Conservation (phyloP, 2,113 vertebrate genomes). For the Mesembrinibis cayennensis region DNA sequence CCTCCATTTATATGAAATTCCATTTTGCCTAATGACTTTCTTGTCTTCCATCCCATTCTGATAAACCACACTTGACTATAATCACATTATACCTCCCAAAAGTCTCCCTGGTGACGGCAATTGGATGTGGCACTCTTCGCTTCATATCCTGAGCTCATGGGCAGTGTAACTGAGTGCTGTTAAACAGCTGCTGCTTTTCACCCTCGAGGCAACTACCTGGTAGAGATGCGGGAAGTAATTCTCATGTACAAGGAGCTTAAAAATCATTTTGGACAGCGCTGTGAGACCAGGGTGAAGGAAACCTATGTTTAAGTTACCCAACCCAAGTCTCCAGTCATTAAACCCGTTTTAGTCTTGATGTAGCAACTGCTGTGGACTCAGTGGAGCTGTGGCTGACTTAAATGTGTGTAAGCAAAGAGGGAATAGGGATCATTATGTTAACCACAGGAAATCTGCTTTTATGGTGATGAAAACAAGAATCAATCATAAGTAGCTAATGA, state of each 20-base stretch:
- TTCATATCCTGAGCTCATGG: not conserved
- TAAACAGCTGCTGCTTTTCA: not conserved
- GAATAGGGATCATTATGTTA: not conserved
- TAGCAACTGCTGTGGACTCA: not conserved
- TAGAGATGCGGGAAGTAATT: not conserved
- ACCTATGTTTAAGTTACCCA: not conserved
- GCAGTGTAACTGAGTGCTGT: not conserved
- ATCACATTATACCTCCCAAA: not conserved
- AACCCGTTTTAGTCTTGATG: not conserved
- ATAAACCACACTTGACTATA: not conserved
- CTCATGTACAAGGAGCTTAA: not conserved
- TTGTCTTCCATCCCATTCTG: not conserved
- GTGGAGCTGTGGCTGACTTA: not conserved
- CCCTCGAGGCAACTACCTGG: not conserved
- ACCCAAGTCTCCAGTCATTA: not conserved
- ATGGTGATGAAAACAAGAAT: slow-evolving; percentile 28
- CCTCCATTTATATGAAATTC: not conserved
- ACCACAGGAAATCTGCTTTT: slow-evolving; percentile 16
- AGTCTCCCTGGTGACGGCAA: not conserved
- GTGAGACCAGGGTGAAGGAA: not conserved
- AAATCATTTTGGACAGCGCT: not conserved
- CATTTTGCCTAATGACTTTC: not conserved
- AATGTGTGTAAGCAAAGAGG: not conserved
- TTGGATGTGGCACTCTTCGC: not conserved
- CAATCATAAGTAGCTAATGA: slow-evolving; percentile 7